phyloP scores from a whole-genome alignment of 2,113 vertebrate genomes.

The Rhinopomastus cyanomelas region DNA sequence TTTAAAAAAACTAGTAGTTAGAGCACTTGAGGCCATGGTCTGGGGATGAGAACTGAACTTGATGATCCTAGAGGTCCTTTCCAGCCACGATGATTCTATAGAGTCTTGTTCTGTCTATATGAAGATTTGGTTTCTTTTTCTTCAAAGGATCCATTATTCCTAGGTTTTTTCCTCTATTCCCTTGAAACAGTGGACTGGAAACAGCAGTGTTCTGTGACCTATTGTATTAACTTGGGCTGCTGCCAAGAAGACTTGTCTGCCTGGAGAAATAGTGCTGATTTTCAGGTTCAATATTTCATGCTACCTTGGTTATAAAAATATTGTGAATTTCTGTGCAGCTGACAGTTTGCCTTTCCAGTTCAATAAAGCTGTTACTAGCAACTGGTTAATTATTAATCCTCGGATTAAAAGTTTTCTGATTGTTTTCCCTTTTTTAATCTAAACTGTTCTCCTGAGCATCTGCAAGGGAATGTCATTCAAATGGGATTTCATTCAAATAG shows the following conservation, averaged over 20 bases:
- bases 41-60: too few species aligned
- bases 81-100: too few species aligned
- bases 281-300: constrained; percentile 39
- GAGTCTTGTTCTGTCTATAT: background rate
- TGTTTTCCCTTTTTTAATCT: background rate
- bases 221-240: constrained; percentile 23
- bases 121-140: background rate
- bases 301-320: constrained; percentile 9
- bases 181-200: constrained; percentile 10
- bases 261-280: constrained; percentile 18
- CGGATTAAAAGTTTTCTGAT: background rate
- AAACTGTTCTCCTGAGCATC: background rate
- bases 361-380: constrained; percentile 3
- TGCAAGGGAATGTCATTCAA: background rate
- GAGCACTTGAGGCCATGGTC: too few species aligned
- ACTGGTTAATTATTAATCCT: constrained; percentile 25
- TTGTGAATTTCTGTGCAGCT: constrained; percentile 8
- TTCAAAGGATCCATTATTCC: background rate
- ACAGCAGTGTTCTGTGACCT: background rate
- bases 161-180: background rate
- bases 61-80: too few species aligned
- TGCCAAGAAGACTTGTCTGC: constrained; percentile 40
- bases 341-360: background rate
- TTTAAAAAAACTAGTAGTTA: too few species aligned
- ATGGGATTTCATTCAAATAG: background rate